phyloP scores from a whole-genome alignment of 2,113 vertebrate genomes.

The Pomatostomus ruficeps region DNA sequence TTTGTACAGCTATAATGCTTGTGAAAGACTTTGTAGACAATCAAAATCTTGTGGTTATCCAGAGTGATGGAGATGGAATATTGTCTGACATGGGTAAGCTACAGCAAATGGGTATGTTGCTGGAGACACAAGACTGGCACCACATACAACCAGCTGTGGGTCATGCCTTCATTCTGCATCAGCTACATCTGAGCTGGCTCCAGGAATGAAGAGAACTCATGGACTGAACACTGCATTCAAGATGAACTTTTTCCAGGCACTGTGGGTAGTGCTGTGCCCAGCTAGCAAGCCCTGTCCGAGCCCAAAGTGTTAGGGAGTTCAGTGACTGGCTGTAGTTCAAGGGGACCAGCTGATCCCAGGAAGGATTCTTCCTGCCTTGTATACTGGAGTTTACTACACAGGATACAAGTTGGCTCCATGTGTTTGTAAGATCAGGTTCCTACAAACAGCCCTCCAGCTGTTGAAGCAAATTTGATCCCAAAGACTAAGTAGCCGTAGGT shows the following conservation, averaged over 20 bases:
- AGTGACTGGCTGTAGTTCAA: not conserved
- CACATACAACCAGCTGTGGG: fast-evolving
- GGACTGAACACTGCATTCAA: not conserved
- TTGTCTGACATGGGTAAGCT: not conserved
- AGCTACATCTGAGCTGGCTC: not conserved
- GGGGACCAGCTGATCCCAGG: not conserved
- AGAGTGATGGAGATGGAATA: not conserved
- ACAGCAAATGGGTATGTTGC: not conserved
- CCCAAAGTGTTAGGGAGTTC: not conserved
- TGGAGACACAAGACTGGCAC: not conserved
- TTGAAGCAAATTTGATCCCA: not conserved
- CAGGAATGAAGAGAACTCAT: not conserved
- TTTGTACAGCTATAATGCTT: not conserved
- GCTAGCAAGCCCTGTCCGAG: not conserved
- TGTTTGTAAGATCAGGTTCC: not conserved
- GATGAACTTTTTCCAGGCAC: not conserved
- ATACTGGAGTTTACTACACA: not conserved
- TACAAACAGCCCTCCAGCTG: not conserved
- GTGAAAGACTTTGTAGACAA: not conserved
- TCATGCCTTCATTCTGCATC: not conserved
- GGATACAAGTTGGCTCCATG: not conserved
- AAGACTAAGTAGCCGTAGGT: not conserved
- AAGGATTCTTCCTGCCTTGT: not conserved
- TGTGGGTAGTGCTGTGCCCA: not conserved
- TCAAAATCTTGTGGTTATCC: not conserved